phyloP scores from a whole-genome alignment of 2,113 vertebrate genomes.

The Chitala chitala region DNA sequence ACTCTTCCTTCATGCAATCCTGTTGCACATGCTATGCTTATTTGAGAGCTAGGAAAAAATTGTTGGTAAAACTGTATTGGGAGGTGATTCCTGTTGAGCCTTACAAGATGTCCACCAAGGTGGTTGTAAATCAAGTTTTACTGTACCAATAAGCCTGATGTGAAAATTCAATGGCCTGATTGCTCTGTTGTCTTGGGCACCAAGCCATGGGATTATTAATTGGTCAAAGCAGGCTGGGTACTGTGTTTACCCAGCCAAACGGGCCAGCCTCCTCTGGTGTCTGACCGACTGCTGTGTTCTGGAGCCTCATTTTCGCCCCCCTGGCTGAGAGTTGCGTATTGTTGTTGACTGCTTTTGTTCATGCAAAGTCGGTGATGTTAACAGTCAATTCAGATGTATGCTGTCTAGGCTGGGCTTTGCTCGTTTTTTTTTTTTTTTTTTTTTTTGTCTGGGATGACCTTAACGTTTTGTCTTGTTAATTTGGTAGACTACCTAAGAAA shows the following conservation, averaged over 20 bases:
- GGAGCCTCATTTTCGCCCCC: constrained; percentile 49
- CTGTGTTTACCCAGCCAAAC: not conserved
- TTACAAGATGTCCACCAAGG: no score
- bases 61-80: no score
- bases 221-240: no score
- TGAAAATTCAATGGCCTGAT: no score
- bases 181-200: no score
- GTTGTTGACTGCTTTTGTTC: constrained; percentile 35
- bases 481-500: not conserved
- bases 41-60: no score
- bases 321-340: constrained; percentile 20
- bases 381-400: not conserved
- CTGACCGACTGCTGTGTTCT: constrained; percentile 20
- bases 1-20: no score
- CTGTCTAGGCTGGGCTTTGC: not conserved
- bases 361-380: not conserved
- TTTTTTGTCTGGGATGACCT: not conserved
- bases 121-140: no score
- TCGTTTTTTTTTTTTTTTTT: not conserved
- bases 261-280: not conserved
- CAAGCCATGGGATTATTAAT: no score
- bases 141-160: no score
- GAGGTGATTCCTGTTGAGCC: no score
- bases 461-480: not conserved
- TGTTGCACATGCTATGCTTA: no score